phyloP scores from a whole-genome alignment of 2,797 vertebrate genomes.

The Spondyliosoma cantharus region DNA sequence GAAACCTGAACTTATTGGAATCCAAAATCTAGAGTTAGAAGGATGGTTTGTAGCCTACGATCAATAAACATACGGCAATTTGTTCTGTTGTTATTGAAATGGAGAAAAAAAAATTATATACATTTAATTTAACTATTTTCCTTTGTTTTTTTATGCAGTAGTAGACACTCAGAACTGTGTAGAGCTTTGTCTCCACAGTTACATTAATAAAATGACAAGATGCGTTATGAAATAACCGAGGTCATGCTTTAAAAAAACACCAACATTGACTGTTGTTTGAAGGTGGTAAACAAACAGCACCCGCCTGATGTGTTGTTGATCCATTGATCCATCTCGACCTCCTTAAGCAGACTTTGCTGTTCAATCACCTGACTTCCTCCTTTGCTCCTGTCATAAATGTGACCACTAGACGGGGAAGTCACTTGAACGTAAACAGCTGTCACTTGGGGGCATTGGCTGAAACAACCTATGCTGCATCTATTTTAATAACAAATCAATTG shows the following conservation, averaged over 20 bases:
- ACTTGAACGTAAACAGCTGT: not conserved
- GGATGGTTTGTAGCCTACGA: not conserved
- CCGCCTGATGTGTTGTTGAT: no score
- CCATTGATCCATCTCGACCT: no score
- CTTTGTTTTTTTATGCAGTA: not conserved
- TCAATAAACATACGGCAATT: not conserved
- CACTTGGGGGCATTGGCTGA: no score
- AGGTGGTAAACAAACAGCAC: not conserved
- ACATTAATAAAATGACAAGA: no score
- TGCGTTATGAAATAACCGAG: no score
- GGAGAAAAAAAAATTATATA: not conserved
- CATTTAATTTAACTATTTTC: no score
- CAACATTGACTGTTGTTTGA: not conserved
- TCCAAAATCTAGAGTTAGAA: not conserved
- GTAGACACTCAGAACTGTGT: not conserved
- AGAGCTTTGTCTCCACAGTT: not conserved
- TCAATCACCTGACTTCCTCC: no score
- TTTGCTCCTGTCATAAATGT: not conserved
- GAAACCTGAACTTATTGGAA: conserved; percentile 39
- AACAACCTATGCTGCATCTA: no score
- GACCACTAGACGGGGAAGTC: not conserved
- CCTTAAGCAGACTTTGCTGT: no score
- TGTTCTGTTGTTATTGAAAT: not conserved
- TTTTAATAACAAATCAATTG: not conserved
- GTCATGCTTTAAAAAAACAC: not conserved